Conservation (phyloP, 2,113 vertebrate genomes). For the Nibea albiflora region DNA sequence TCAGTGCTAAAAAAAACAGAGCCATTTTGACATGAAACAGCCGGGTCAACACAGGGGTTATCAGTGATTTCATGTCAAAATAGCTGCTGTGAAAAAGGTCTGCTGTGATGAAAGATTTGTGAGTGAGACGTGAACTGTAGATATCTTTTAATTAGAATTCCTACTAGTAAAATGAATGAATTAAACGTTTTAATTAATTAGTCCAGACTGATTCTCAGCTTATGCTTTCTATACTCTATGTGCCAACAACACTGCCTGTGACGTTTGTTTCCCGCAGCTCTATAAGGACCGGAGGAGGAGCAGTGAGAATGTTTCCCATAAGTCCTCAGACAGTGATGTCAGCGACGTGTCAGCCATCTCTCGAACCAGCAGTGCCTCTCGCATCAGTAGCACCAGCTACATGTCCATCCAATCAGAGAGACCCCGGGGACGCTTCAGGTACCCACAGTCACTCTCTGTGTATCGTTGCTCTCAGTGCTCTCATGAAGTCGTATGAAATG, state of each 20-base stretch:
- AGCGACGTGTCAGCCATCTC: conserved; percentile 99
- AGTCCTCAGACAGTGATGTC: conserved; percentile 98
- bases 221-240: background rate
- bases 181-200: background rate
- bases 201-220: background rate
- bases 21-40: too few relatives aligned
- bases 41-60: too few relatives aligned
- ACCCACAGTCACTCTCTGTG: conserved; percentile 28
- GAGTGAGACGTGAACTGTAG: too few relatives aligned
- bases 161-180: too few relatives aligned
- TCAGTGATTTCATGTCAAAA: too few relatives aligned
- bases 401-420: conserved; percentile 99
- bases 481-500: background rate
- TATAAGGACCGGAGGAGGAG: conserved; percentile 96
- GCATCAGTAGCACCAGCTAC: conserved; percentile 99
- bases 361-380: conserved; percentile 99
- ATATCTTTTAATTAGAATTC: too few relatives aligned
- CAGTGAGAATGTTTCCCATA: conserved; percentile 97
- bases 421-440: conserved; percentile 95
- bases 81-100: too few relatives aligned
- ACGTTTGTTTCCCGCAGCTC: conserved; percentile 72
- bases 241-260: background rate
- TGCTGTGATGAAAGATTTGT: too few relatives aligned
- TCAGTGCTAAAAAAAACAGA: too few relatives aligned
- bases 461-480: background rate